Percentiles rank a stretch among this genome's conserved stretches.
Evolutionary conservation across 2,797 vertebrate species (phyloP).

Genomic region (Phoxinus dragarum): DNA sequence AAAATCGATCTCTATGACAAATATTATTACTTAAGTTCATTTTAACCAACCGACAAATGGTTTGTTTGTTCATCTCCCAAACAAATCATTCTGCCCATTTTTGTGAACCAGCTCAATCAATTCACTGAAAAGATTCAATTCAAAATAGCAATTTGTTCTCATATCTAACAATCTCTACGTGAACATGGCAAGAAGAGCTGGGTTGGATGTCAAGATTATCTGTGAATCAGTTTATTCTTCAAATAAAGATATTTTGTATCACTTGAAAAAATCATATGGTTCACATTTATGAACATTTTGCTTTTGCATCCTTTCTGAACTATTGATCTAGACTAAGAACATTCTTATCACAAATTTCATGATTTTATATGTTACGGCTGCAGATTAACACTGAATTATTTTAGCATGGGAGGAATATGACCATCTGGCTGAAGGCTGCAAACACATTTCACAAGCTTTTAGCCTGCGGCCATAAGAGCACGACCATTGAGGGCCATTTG

Average conservation of each 20-base stretch:
- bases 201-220: neutral
- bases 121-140: neutral
- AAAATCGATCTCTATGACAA: neutral
- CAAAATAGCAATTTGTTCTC: neutral
- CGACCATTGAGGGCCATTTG: slow-evolving; percentile 39
- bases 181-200: neutral
- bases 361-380: slow-evolving; percentile 8
- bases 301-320: neutral
- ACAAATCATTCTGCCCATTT: neutral
- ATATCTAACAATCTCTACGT: neutral
- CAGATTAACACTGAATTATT: neutral
- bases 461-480: slow-evolving; percentile 38
- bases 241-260: neutral
- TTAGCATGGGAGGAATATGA: slow-evolving; percentile 22
- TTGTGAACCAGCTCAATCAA: neutral
- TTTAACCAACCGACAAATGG: neutral
- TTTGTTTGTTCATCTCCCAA: neutral
- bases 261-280: neutral
- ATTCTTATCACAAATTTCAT: neutral
- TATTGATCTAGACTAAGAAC: slow-evolving; percentile 4
- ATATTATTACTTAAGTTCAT: neutral
- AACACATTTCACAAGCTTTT: slow-evolving; percentile 31
- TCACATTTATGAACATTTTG: slow-evolving; percentile 1
- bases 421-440: slow-evolving; percentile 35
- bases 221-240: neutral